Evolutionary conservation across 2,888 invertebrate genomes (phyloP), one percentile per base, ranked within the genome.

Genomic region (Pediacus dermestoides): DNA sequence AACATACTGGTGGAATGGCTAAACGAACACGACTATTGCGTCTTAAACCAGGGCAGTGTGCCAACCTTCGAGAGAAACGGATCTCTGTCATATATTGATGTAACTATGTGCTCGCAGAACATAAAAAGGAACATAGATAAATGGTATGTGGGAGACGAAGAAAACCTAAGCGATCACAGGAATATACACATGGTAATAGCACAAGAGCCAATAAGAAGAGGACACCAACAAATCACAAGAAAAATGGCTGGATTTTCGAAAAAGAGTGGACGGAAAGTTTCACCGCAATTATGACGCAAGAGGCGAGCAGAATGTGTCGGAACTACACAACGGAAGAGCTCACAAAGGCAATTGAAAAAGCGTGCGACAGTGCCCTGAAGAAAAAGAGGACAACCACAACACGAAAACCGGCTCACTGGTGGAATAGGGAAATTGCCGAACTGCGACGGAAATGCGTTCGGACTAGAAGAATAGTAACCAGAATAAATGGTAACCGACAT

Each of bases 141-240:
- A 30, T 30, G 30, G 30, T 7, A 9, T 4, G 30, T 30, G 9
- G 9, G 12, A 4, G 15, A 11, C 4, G 26, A 26, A n/a, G 26
- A 26, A 26, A 26, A 26, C 26, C 9, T 26, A 9, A 26, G 26
- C 9, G 26, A 26, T 9, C 26, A 26, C 26, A n/a, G 9, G 4
- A 26, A 26, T n/a, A 26, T 26, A 26, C 4, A 10, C 6, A 9
- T n/a, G 9, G 9, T 7, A n/a, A 7, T 26, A 26, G 8, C 18
- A 18, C 8, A 18, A 18, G 4, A 4, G 4, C 4, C 4, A 18
- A 18, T 18, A 8, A 18, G 8, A 4, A 18, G 18, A 18, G 8
- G 18, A 18, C 18, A 18, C 4, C 4, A 18, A 18, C 18, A 18
- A 18, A 18, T 18, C 4, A 18, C 18, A 18, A 18, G 8, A 4